phyloP scores from a whole-genome alignment of 1,140 invertebrate genomes.

The roundworm (Caenorhabditis elegans) region WBcel235 BX284603.4:6981501-6982000 shows the following conservation, averaged over 20 bases:
- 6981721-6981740: neutral
- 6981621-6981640: neutral
- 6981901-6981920: no score
- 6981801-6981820: no score
- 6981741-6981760: no score
- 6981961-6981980: neutral
- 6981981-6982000: neutral
- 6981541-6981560: neutral
- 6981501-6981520: neutral
- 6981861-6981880: no score
- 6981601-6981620: neutral
- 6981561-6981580: neutral
- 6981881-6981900: no score
- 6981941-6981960: neutral
- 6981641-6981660: neutral
- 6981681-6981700: neutral
- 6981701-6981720: no score
- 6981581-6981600: conserved; percentile 5
- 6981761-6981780: no score
- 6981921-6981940: neutral
- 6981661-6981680: neutral
- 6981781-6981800: no score
- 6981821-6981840: no score
- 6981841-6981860: no score
- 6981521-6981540: neutral